A percentile compares a stretch with the other conserved stretches of the same genome.
These are phyloP conservation scores for Frankliniella fusca DNA, from an alignment of 2,888 invertebrate genomes.

Conservation along the genomic window DNA sequence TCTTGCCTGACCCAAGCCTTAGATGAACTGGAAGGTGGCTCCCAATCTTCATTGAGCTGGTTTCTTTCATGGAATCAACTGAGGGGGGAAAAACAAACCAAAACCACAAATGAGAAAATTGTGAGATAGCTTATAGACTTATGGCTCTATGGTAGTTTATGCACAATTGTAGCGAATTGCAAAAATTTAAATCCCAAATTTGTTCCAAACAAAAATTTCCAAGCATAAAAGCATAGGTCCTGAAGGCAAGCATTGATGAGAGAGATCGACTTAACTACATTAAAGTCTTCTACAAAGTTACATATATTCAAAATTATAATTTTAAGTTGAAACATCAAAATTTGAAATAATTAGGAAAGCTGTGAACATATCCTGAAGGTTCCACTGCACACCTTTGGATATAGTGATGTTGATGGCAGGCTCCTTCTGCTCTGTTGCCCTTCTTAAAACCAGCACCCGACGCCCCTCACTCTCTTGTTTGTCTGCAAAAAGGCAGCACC, in stretches of 20 bases:
- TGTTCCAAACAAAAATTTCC: not conserved
- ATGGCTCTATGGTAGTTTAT: not conserved
- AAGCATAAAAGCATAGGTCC: not conserved
- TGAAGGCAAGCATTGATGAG: not conserved
- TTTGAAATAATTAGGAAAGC: too few species aligned
- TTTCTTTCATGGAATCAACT: constrained; percentile 32
- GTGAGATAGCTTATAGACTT: not conserved
- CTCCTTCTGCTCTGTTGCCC: constrained; percentile 30
- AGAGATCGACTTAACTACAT: too few species aligned
- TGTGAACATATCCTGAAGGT: not conserved
- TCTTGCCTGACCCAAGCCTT: constrained; percentile 43
- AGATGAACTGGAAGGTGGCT: constrained; percentile 48
- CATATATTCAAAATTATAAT: too few species aligned
- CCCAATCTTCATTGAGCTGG: constrained; percentile 39
- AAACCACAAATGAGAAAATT: not conserved
- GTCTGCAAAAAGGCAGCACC: constrained; percentile 43
- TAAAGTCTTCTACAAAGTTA: not conserved
- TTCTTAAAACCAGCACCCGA: constrained; percentile 33
- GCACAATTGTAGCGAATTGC: not conserved
- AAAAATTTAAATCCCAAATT: not conserved
- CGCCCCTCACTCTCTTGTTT: constrained; percentile 44
- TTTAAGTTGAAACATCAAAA: too few species aligned
- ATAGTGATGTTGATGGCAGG: constrained; percentile 34
- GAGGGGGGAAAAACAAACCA: constrained; percentile 10
- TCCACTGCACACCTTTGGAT: not conserved